These are phyloP conservation scores for Delia radicum DNA, from an alignment of 1,140 invertebrate genomes.

Conservation along the genomic window DNA sequence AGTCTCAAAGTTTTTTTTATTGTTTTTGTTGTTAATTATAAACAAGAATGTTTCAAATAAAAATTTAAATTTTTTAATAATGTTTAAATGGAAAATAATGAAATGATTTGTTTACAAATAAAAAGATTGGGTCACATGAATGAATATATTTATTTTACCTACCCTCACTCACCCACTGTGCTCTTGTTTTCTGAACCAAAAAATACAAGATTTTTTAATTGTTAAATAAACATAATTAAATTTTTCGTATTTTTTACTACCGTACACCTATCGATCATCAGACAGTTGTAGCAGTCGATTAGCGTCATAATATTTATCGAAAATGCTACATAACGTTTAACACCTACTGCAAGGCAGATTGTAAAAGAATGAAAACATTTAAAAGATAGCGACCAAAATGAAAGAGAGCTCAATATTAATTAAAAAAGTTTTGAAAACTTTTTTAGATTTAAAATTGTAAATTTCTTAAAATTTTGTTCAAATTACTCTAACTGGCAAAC, in stretches of 20 bases:
- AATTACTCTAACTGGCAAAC: too few species aligned
- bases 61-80: not conserved
- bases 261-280: not conserved
- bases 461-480: not conserved
- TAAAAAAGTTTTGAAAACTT: too few species aligned
- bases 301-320: not conserved
- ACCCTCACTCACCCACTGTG: not conserved
- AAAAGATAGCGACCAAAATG: too few species aligned
- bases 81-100: not conserved
- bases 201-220: not conserved
- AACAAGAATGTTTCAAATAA: not conserved
- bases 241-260: not conserved
- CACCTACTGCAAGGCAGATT: too few species aligned
- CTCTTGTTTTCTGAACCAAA: not conserved
- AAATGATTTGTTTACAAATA: not conserved
- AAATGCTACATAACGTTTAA: too few species aligned
- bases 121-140: not conserved
- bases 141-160: not conserved
- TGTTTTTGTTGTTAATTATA: not conserved
- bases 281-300: not conserved
- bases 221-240: not conserved
- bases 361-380: too few species aligned
- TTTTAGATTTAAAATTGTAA: not conserved
- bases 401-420: too few species aligned
- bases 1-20: conserved; percentile 6